phyloP scores from a whole-genome alignment of 2,797 vertebrate genomes.

The Poeciliopsis paucimaculata region DNA sequence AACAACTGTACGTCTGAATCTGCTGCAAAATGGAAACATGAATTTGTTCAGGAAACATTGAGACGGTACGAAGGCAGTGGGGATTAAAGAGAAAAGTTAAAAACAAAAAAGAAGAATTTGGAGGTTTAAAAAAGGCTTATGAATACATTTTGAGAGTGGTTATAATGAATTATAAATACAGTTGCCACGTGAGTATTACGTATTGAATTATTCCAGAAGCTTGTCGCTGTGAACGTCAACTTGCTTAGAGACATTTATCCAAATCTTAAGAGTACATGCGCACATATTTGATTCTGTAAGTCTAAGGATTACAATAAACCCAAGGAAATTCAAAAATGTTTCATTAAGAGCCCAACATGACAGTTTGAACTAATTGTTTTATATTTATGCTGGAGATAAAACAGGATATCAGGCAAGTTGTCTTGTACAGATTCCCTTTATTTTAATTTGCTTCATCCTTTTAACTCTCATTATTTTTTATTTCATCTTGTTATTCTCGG shows the following conservation, averaged over 20 bases:
- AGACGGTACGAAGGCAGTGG: not conserved
- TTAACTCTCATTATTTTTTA: not conserved
- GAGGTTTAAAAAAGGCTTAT: not conserved
- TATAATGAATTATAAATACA: not conserved
- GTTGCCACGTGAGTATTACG: not conserved
- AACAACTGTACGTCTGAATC: not conserved
- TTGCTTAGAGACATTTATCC: not conserved
- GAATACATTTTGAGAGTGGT: not conserved
- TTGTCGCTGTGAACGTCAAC: not conserved
- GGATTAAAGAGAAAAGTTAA: not conserved
- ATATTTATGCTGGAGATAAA: not conserved
- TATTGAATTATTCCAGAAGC: not conserved
- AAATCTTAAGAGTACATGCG: not conserved
- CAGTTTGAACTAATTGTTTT: not conserved
- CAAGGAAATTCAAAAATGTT: not conserved
- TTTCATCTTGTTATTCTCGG: not conserved
- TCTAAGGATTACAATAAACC: not conserved
- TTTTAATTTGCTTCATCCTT: not conserved
- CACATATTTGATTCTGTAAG: not conserved
- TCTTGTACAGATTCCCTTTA: not conserved
- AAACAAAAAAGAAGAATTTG: not conserved
- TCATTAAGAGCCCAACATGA: not conserved
- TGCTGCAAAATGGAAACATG: not conserved
- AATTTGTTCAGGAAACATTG: not conserved
- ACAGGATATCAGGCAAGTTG: not conserved